These are phyloP conservation scores for Tetragnatha montana DNA, from an alignment of 2,888 invertebrate species.

Conservation along the genomic window DNA sequence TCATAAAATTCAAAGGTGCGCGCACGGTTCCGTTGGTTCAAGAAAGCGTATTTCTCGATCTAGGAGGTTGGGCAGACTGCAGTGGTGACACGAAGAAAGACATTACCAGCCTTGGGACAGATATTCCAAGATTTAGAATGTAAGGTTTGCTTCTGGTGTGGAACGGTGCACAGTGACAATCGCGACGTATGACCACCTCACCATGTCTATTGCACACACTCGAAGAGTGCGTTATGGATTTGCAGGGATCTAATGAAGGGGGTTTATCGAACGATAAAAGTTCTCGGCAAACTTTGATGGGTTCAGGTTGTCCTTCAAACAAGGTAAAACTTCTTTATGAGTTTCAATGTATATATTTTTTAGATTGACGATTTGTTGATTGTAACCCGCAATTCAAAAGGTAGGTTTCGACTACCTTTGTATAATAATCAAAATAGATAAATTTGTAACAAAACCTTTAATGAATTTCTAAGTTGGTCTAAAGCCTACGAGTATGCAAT, in stretches of 20 bases:
- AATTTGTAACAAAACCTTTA: conserved; percentile 53
- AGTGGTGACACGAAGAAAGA: conserved; percentile 35
- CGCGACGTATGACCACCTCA: too few species aligned
- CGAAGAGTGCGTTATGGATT: too few species aligned
- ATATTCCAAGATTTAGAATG: conserved; percentile 24
- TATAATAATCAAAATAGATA: conserved; percentile 42
- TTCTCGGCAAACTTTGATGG: conserved; percentile 10
- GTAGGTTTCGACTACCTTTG: conserved; percentile 64
- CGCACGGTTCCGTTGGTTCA: conserved; percentile 57
- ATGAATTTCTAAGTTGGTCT: conserved; percentile 67
- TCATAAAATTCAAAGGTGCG: conserved; percentile 33
- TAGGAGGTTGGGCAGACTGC: conserved; percentile 32
- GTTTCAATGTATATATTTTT: conserved; percentile 49
- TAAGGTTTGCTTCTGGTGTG: conserved; percentile 20
- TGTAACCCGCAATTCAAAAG: conserved; percentile 70
- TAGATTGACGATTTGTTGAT: conserved; percentile 61
- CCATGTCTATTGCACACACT: too few species aligned
- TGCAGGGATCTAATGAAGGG: too few species aligned
- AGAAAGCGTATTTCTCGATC: conserved; percentile 69
- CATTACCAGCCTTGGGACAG: conserved; percentile 37
- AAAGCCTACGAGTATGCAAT: conserved; percentile 62
- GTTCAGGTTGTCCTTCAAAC: conserved; percentile 26
- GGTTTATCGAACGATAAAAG: background rate
- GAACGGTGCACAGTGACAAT: conserved; percentile 24
- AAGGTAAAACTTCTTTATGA: conserved; percentile 24